Conservation (phyloP, 2,797 vertebrate genomes). For the Trichosurus vulpecula region DNA sequence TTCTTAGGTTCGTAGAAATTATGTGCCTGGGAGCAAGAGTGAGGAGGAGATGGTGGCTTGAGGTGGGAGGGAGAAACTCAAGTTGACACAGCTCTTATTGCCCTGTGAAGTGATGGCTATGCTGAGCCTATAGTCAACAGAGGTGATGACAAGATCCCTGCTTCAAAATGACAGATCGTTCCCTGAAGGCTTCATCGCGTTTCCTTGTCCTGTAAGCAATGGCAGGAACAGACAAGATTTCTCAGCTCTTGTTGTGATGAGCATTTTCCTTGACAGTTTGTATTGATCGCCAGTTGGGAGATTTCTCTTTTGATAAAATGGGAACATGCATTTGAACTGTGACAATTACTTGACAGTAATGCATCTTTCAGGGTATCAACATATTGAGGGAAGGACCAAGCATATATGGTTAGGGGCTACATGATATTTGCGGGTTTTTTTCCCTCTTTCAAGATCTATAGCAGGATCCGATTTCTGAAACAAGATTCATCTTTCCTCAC, state of each 20-base stretch:
- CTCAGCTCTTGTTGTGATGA: constrained; percentile 62
- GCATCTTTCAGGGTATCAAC: constrained; percentile 59
- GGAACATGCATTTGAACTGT: constrained; percentile 66
- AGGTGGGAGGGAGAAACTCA: constrained; percentile 35
- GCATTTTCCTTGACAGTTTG: constrained; percentile 65
- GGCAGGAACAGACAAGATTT: constrained; percentile 58
- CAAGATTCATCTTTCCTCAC: constrained; percentile 8
- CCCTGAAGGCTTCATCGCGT: constrained; percentile 55
- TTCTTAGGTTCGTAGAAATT: neutral
- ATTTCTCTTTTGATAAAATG: constrained; percentile 65
- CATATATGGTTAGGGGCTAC: neutral
- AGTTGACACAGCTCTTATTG: neutral
- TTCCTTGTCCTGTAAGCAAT: constrained; percentile 47
- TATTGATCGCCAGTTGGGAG: constrained; percentile 55
- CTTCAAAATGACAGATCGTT: constrained; percentile 64
- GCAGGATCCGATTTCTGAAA: constrained; percentile 3
- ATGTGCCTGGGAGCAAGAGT: neutral
- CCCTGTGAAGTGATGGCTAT: constrained; percentile 47
- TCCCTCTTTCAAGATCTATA: neutral
- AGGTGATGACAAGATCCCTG: constrained; percentile 58
- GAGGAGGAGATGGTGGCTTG: constrained; percentile 24
- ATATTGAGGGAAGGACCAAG: constrained; percentile 41
- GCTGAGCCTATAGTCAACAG: constrained; percentile 45
- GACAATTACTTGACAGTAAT: constrained; percentile 45
- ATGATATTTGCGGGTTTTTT: constrained; percentile 24